Percentiles rank a stretch among this genome's conserved stretches.
Evolutionary conservation across 2,113 vertebrate genomes (phyloP).

Genomic region (Tichodroma muraria): DNA sequence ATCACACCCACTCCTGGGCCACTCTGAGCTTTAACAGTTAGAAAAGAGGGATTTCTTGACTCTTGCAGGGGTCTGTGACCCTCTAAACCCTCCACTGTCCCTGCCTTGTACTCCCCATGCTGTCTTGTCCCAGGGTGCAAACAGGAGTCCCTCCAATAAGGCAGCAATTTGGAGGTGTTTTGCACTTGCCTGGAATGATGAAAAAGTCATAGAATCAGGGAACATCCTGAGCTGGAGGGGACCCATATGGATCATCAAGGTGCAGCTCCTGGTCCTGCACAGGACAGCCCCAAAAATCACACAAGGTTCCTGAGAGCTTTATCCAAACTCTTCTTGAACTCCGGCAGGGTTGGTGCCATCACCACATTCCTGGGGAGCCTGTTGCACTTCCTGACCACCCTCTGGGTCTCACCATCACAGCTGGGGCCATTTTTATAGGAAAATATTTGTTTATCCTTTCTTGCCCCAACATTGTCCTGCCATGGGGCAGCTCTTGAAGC

Average conservation of each 20-base stretch:
- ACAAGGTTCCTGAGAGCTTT: rapidly evolving
- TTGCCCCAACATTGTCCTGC: not conserved
- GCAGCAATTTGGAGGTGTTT: not conserved
- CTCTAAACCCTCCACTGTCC: not conserved
- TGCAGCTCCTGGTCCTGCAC: not conserved
- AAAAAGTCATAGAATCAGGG: not conserved
- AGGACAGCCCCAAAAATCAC: not conserved
- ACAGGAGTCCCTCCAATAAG: not conserved
- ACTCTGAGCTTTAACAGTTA: not conserved
- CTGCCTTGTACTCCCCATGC: not conserved
- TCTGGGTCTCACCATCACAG: not conserved
- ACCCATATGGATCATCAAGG: not conserved
- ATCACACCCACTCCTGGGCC: not conserved
- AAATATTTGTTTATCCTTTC: not conserved
- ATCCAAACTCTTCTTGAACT: not conserved
- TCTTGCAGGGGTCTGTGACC: not conserved
- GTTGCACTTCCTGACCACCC: not conserved
- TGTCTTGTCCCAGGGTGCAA: not conserved
- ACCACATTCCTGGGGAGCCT: not conserved
- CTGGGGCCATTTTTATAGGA: rapidly evolving
- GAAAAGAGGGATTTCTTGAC: not conserved
- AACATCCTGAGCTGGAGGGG: not conserved
- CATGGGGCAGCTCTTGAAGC: not conserved
- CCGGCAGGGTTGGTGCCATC: not conserved
- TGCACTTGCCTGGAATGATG: not conserved